Base-by-base conservation (phyloP, 2,888 invertebrate species). In the Drosophila nigritarsus region DNA sequence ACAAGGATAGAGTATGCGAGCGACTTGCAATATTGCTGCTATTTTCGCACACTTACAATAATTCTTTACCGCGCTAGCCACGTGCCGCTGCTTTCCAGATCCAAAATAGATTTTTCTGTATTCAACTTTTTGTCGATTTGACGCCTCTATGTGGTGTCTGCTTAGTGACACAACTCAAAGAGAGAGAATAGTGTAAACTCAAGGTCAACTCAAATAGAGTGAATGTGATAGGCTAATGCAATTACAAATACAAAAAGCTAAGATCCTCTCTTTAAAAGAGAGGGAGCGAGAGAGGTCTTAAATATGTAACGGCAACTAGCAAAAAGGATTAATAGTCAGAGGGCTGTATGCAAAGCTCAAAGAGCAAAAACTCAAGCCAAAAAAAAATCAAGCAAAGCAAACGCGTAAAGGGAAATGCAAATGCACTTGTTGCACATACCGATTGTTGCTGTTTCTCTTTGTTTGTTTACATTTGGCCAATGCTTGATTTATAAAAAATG, bases 351-450 rank as follows among this genome's bases (percentile, higher is more conserved):
- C 20, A 20, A 45, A 45, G 13, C 45, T 45, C 15, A 48, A 24
- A 34, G 34, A 59, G 58, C 40, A 55, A 51, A 27, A 55, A 58
- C 49, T n/a, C 29, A 18, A 15, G 13, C 36, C 36, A 32, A 5
- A 20, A 45, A 40, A 30, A 61, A 8, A 53, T 24, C 15, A 38
- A 59, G 27, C 6, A 60, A n/a, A 18, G 24, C 9, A 55, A 24
- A 55, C 11, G 27, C n/a, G 11, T 15, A 29, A 65, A n/a, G 7
- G 1, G 34, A 71, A 72, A 64, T 63, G 40, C 59, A 68, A 69
- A 45, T 75, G 75, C 80, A 80, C 80, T 75, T 80, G 77, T 80
- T 75, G 80, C 75, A 29, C 45, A n/a, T 32, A 13, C 18, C 24
- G 29, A 55, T 38, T 48, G 48, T 18, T 49, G 38, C 50, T 51